Evolutionary conservation across 2,888 invertebrate species (phyloP).

Genomic region (Philereme transversata): DNA sequence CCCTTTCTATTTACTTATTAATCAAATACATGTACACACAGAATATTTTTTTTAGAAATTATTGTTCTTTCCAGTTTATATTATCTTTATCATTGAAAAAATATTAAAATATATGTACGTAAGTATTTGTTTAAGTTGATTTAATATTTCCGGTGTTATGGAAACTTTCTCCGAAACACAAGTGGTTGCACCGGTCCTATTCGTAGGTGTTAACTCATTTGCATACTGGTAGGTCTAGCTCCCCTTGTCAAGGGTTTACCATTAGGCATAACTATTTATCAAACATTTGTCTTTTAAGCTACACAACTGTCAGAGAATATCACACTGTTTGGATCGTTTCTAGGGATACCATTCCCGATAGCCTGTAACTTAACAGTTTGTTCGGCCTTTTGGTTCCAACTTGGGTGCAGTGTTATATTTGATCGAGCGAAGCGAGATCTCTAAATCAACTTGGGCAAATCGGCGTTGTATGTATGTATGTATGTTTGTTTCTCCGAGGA

Average conservation of each 20-base stretch:
- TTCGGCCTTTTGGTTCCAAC: not conserved
- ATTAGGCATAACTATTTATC: too few relatives aligned
- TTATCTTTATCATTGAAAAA: not conserved
- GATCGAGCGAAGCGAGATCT: too few relatives aligned
- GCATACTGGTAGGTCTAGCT: conserved; percentile 47
- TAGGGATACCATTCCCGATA: not conserved
- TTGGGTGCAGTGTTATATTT: conserved; percentile 17
- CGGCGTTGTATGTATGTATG: too few relatives aligned
- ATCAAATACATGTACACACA: too few relatives aligned
- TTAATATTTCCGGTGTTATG: conserved; percentile 15
- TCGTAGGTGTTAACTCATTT: conserved; percentile 51
- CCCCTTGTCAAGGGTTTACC: conserved; percentile 29
- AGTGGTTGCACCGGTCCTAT: conserved; percentile 39
- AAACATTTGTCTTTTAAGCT: too few relatives aligned
- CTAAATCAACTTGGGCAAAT: too few relatives aligned
- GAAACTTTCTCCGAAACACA: conserved; percentile 49
- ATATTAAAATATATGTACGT: not conserved
- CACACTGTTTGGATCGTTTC: not conserved
- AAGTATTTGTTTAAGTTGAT: not conserved
- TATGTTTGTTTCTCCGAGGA: too few relatives aligned
- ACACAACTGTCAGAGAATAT: too few relatives aligned
- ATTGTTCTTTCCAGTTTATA: not conserved
- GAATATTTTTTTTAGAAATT: too few relatives aligned
- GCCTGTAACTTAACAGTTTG: not conserved
- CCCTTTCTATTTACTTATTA: too few relatives aligned